A percentile compares a stretch with the other conserved stretches of the same genome.
Conservation (phyloP, 2,888 invertebrate species). For the Myopa testacea region DNA sequence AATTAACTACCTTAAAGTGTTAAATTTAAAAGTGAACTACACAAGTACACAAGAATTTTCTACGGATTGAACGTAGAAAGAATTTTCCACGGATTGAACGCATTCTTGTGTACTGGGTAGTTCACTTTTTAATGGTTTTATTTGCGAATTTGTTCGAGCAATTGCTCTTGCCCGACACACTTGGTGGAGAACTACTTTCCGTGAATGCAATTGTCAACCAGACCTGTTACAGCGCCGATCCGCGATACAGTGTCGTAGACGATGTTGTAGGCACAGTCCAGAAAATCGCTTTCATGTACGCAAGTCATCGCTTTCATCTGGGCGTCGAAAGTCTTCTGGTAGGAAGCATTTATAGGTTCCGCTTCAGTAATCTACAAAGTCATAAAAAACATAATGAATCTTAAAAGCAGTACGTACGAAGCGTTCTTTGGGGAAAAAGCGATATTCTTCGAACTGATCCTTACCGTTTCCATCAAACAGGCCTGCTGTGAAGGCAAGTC, state of each 20-base stretch:
- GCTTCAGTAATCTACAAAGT: constrained; percentile 28
- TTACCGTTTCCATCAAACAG: constrained; percentile 46
- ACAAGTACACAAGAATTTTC: too few relatives aligned
- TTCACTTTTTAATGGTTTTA: too few relatives aligned
- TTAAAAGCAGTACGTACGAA: too few relatives aligned
- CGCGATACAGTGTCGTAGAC: constrained; percentile 11
- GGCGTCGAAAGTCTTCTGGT: constrained; percentile 32
- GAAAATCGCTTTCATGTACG: constrained; percentile 9
- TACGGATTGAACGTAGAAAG: too few relatives aligned
- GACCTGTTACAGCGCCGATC: constrained; percentile 19
- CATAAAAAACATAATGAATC: background rate
- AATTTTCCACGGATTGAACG: too few relatives aligned
- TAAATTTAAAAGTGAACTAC: too few relatives aligned
- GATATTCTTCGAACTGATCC: constrained; percentile 1
- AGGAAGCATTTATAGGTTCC: constrained; percentile 15
- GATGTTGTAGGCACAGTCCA: constrained; percentile 38
- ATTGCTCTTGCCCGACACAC: background rate
- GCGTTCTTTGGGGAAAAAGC: too few relatives aligned
- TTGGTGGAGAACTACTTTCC: background rate
- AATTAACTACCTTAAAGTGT: too few relatives aligned
- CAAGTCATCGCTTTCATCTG: constrained; percentile 33
- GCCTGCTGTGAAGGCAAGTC: constrained; percentile 16
- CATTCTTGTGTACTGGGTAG: too few relatives aligned
- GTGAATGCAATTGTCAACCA: constrained; percentile 32
- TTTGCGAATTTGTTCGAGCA: too few relatives aligned